Base-by-base conservation (phyloP, 1,140 invertebrate genomes). In the Drosophila bifasciata region DNA sequence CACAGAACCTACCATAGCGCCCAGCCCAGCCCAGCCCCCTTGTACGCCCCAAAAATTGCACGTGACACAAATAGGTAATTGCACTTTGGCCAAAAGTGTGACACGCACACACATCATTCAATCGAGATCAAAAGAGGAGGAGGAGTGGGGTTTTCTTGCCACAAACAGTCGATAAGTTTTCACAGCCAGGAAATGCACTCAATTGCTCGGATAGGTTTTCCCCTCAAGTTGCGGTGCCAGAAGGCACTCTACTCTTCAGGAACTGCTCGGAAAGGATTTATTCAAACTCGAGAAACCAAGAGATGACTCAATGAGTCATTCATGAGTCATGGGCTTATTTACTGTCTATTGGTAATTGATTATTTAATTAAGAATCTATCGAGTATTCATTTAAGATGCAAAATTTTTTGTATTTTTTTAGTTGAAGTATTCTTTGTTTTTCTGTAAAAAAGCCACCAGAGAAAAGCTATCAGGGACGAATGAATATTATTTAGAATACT, bases 61-160 rank as follows among this genome's bases (percentile, higher is more conserved):
- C 74, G 79, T 83, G 64, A 78, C 74, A 78, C 69, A 83, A 83
- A 78, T 78, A 70, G 75, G 70, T 83, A 83, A 83, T 83, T 83
- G 74, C 64, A 78, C 79, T 69, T 77, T 62, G 70, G 70, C 16
- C 60, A n/a, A 60, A 68, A 76, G 57, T 76, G 52, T 62, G 45
- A 55, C 48, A 51, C 59, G 44, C 43, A 53, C 50, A 53, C 50
- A 56, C 66, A 68, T 69, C 63, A 48, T 68, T 68, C 63, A 68
- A 40, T 23, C 49, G 49, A 46, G 66, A 68, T 56, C 66, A 32
- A 67, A 67, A 36, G 32, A 36, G 32, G 32, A 13, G 64, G 43
- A 68, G 63, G 23, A 23, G 19, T 21, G 46, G 50, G 17, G 49
- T 32, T 69, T 32, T 40, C 40, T 11, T 66, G 66, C 68, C 62